Conservation (phyloP, 2,888 invertebrate species). For the Margaritifera margaritifera region DNA sequence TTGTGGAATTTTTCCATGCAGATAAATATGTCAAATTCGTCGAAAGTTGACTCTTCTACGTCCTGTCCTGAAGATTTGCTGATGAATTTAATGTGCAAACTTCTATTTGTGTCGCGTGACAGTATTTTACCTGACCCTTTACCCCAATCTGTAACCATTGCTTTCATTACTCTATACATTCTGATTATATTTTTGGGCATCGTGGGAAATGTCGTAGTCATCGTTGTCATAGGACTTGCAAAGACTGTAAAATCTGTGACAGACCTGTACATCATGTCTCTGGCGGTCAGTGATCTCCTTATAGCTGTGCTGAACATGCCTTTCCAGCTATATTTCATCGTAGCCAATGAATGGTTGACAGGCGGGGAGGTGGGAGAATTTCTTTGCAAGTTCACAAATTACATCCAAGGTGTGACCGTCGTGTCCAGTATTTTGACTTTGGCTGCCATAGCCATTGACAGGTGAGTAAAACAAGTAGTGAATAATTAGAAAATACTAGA, state of each 20-base stretch:
- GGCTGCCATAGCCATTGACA: slow-evolving; percentile 59
- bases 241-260: slow-evolving; percentile 49
- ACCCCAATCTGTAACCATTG: slow-evolving; percentile 26
- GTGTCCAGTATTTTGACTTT: slow-evolving; percentile 57
- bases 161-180: slow-evolving; percentile 46
- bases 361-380: slow-evolving; percentile 50
- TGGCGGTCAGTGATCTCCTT: slow-evolving; percentile 59
- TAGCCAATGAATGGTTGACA: slow-evolving; percentile 55
- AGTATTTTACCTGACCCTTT: slow-evolving; percentile 41
- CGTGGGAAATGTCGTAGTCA: slow-evolving; percentile 51
- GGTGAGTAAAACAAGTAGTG: slow-evolving; percentile 34
- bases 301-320: slow-evolving; percentile 60
- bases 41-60: too few relatives aligned
- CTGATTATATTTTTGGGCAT: slow-evolving; percentile 50
- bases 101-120: too few relatives aligned
- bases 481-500: background rate
- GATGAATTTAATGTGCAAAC: too few relatives aligned
- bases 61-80: too few relatives aligned
- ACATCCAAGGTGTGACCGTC: slow-evolving; percentile 58
- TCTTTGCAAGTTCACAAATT: slow-evolving; percentile 58
- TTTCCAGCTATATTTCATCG: slow-evolving; percentile 47
- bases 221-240: slow-evolving; percentile 43
- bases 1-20: too few relatives aligned
- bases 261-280: slow-evolving; percentile 57
- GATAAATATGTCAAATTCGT: too few relatives aligned